Percentiles rank a stretch among this genome's conserved stretches.
These are phyloP conservation scores for Agapornis roseicollis DNA, from an alignment of 2,113 vertebrate genomes.

Conservation along the genomic window DNA sequence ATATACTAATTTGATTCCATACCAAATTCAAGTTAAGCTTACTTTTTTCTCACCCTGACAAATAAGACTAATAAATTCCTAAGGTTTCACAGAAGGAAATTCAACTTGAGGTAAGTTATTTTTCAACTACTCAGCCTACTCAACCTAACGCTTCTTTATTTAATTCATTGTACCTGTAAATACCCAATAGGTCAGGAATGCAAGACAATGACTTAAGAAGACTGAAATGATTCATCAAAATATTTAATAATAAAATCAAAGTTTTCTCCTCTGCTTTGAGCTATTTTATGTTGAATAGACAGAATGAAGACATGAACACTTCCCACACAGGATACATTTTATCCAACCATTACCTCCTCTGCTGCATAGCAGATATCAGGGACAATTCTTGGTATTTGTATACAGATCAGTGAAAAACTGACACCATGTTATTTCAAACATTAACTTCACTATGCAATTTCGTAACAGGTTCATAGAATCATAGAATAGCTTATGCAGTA, in stretches of 20 bases:
- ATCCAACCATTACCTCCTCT: neutral
- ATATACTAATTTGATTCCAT: neutral
- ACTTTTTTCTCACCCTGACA: neutral
- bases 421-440: neutral
- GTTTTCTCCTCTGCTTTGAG: neutral
- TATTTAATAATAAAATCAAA: neutral
- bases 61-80: neutral
- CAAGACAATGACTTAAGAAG: neutral
- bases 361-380: neutral
- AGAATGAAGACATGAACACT: neutral
- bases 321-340: neutral
- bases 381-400: neutral
- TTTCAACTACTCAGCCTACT: neutral
- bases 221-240: neutral
- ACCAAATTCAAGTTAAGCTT: neutral
- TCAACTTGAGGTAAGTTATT: neutral
- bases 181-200: neutral
- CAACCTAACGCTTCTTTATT: neutral
- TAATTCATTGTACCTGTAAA: neutral
- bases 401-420: neutral
- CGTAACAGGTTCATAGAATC: neutral
- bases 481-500: too few relatives aligned
- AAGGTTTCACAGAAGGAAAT: neutral
- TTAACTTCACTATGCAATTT: neutral
- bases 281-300: neutral